These are phyloP conservation scores for Moxostoma hubbsi DNA, from an alignment of 2,797 vertebrate genomes.

Conservation along the genomic window DNA sequence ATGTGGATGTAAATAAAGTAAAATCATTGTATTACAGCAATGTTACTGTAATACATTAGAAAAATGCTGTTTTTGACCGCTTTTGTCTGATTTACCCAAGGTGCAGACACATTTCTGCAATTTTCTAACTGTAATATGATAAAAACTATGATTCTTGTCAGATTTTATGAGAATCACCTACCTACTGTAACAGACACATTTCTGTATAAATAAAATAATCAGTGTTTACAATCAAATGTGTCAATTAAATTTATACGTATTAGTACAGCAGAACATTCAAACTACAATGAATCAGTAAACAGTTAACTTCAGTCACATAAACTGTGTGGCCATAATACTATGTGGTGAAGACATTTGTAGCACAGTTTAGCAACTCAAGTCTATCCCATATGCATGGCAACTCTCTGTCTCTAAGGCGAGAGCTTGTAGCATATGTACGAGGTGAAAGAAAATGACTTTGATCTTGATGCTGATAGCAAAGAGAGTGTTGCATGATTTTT, in stretches of 20 bases:
- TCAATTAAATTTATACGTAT: neutral
- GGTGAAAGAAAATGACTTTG: slow-evolving; percentile 44
- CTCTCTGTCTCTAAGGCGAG: slow-evolving; percentile 12
- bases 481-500: slow-evolving; percentile 26
- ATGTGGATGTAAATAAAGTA: too few species aligned
- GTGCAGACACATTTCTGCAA: neutral
- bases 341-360: neutral
- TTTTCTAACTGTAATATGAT: too few species aligned
- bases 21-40: too few species aligned
- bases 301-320: slow-evolving; percentile 15
- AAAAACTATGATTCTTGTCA: too few species aligned
- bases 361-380: slow-evolving; percentile 4
- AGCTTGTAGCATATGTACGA: slow-evolving; percentile 32
- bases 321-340: slow-evolving; percentile 17
- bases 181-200: too few species aligned
- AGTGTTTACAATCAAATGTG: slow-evolving; percentile 29
- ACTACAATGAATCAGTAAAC: slow-evolving; percentile 46
- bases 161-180: too few species aligned
- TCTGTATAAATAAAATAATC: slow-evolving; percentile 3
- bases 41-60: too few species aligned
- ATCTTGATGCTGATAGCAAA: slow-evolving; percentile 47
- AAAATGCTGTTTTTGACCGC: too few species aligned
- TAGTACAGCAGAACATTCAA: slow-evolving; percentile 37
- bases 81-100: neutral
- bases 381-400: slow-evolving; percentile 21